Evolutionary conservation across 2,113 vertebrate genomes (phyloP).

Genomic region (Chloropsis hardwickii): DNA sequence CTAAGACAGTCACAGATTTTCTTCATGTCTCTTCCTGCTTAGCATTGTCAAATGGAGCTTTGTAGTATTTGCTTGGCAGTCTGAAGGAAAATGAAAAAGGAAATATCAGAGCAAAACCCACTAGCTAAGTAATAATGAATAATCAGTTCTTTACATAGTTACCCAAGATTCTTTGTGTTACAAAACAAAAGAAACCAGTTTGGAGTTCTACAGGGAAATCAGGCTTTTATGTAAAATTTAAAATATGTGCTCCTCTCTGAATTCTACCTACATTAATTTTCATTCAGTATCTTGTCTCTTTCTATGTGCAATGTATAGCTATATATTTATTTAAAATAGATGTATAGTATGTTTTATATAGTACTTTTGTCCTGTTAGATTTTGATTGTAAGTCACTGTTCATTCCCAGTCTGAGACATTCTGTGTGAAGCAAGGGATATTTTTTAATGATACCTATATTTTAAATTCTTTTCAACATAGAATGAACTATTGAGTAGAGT

Average conservation of each 20-base stretch:
- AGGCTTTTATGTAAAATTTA: background rate
- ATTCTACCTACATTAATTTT: background rate
- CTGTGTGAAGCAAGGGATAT: background rate
- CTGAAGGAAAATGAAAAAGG: background rate
- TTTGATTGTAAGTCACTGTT: background rate
- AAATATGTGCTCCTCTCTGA: background rate
- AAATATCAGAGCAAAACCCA: background rate
- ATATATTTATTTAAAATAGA: background rate
- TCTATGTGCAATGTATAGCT: background rate
- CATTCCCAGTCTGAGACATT: background rate
- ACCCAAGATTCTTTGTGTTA: background rate
- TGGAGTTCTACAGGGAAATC: background rate
- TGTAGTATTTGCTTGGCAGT: background rate
- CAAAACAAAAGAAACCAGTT: background rate
- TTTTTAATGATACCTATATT: background rate
- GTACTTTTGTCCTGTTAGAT: background rate
- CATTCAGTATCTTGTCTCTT: background rate
- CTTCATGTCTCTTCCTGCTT: background rate
- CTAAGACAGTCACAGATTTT: background rate
- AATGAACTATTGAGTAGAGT: background rate
- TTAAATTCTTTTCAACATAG: background rate
- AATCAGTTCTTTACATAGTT: background rate
- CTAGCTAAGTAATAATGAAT: background rate
- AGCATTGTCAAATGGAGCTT: background rate
- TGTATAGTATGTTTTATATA: background rate